phyloP scores from a whole-genome alignment of 2,113 vertebrate genomes.

The Pelvicachromis taeniatus region DNA sequence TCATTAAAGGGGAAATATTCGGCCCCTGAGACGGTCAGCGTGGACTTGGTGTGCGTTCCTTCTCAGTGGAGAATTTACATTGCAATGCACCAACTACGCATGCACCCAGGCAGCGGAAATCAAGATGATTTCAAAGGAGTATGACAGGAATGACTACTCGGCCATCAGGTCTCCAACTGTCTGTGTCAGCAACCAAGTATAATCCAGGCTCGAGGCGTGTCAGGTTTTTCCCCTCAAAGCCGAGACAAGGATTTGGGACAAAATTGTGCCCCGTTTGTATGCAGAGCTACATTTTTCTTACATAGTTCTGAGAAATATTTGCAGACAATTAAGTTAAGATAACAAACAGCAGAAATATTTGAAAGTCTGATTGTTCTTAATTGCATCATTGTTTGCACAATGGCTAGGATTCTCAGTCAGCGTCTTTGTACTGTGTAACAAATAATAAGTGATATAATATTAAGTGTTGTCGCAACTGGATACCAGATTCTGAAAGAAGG shows the following conservation, averaged over 20 bases:
- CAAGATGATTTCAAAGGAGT: not conserved
- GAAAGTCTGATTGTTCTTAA: not conserved
- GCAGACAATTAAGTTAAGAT: not conserved
- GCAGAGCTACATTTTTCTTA: not conserved
- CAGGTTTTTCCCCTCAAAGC: not conserved
- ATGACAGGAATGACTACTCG: not conserved
- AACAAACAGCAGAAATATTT: not conserved
- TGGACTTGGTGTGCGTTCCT: not conserved
- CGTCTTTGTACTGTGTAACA: not conserved
- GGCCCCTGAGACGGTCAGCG: not conserved
- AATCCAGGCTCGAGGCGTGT: not conserved
- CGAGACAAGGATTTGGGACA: not conserved
- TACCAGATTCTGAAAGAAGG: not conserved
- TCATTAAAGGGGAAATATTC: not conserved
- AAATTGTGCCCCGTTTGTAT: not conserved
- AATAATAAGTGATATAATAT: not conserved
- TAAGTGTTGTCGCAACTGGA: not conserved
- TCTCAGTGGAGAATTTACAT: not conserved
- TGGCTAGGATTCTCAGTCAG: not conserved
- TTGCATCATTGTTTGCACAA: not conserved
- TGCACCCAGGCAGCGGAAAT: not conserved
- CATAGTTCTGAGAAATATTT: not conserved
- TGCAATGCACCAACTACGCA: not conserved
- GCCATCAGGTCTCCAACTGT: not conserved
- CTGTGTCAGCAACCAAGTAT: not conserved